phyloP scores from a whole-genome alignment of 1,140 invertebrate genomes.

The Apolygus lucorum region DNA sequence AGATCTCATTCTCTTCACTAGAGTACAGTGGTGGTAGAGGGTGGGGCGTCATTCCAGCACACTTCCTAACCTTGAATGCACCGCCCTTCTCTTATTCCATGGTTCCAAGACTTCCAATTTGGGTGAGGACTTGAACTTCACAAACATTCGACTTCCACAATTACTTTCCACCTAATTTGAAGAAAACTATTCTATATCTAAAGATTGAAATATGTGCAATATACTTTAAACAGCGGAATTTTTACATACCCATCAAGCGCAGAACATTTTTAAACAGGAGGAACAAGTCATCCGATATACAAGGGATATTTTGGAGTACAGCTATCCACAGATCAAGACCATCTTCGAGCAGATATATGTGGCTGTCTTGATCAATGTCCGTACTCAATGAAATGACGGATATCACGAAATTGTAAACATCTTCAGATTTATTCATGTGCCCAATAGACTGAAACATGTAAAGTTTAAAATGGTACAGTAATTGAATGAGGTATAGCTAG shows the following conservation, averaged over 20 bases:
- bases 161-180: neutral
- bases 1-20: too few species aligned
- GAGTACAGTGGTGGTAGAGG: too few species aligned
- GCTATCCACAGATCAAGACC: conserved; percentile 82
- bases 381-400: conserved; percentile 71
- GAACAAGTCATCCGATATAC: conserved; percentile 52
- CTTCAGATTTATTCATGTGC: conserved; percentile 44
- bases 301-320: conserved; percentile 65
- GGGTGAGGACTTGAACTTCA: neutral
- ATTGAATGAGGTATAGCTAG: too few species aligned
- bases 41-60: too few species aligned
- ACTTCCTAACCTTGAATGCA: too few species aligned
- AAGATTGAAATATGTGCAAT: conserved; percentile 11
- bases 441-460: conserved; percentile 48
- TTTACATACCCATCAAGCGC: conserved; percentile 61
- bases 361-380: conserved; percentile 64
- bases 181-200: neutral
- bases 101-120: neutral
- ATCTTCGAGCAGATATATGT: conserved; percentile 87
- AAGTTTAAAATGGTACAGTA: too few species aligned
- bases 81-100: too few species aligned
- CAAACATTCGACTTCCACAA: neutral
- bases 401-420: conserved; percentile 58
- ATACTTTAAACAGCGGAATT: conserved; percentile 29
- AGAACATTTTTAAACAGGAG: conserved; percentile 67